Evolutionary conservation across 1,140 invertebrate species (phyloP).

Genomic region (Ips nitidus): DNA sequence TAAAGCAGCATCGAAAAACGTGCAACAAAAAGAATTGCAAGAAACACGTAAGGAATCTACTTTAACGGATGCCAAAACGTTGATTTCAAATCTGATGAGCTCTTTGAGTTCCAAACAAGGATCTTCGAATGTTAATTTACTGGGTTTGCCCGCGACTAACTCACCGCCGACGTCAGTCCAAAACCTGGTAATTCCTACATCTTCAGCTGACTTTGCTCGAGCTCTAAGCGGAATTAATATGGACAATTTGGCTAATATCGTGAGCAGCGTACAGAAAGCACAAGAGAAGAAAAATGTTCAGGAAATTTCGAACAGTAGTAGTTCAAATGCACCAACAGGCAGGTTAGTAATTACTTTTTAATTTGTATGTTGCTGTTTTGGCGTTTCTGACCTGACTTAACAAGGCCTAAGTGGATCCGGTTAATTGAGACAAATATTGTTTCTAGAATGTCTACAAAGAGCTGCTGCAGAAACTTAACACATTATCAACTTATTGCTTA

Average conservation of each 20-base stretch:
- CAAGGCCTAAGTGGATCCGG: neutral
- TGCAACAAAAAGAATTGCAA: constrained; percentile 56
- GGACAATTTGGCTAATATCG: constrained; percentile 43
- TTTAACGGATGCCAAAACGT: constrained; percentile 58
- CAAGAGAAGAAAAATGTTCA: constrained; percentile 1
- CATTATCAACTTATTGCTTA: too few species aligned
- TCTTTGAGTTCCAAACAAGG: constrained; percentile 10
- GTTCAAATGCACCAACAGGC: neutral
- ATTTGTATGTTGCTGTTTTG: neutral
- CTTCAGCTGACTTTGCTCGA: constrained; percentile 37
- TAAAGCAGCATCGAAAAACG: constrained; percentile 63
- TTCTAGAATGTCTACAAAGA: neutral
- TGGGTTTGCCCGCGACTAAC: constrained; percentile 20
- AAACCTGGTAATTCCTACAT: constrained; percentile 7
- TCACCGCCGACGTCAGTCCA: constrained; percentile 3
- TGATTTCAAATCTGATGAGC: constrained; percentile 66
- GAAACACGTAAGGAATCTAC: constrained; percentile 43
- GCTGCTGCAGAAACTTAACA: neutral
- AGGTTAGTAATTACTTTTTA: neutral
- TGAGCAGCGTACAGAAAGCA: constrained; percentile 37
- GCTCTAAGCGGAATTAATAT: constrained; percentile 40
- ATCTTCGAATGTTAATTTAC: constrained; percentile 21
- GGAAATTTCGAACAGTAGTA: neutral
- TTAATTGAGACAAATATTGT: neutral
- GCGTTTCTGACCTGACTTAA: neutral